Evolutionary conservation across 2,797 vertebrate species (phyloP).

Genomic region (Lacerta agilis): DNA sequence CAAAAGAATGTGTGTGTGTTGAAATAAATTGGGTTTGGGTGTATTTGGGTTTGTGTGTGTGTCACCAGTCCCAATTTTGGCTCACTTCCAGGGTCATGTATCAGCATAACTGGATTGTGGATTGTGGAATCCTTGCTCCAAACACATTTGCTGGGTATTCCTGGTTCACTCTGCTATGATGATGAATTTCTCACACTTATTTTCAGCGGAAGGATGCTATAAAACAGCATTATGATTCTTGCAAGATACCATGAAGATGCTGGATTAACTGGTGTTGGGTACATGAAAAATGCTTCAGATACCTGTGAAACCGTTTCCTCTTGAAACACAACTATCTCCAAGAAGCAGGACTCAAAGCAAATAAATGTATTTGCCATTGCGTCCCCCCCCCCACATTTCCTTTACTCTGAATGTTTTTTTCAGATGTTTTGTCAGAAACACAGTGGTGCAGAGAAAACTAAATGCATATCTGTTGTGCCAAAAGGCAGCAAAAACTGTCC

Average conservation of each 20-base stretch:
- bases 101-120: not conserved
- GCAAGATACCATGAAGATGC: conserved; percentile 23
- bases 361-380: conserved; percentile 46
- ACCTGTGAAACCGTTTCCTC: not conserved
- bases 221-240: conserved; percentile 53
- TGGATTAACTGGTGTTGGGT: conserved; percentile 13
- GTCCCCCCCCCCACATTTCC: conserved; percentile 13
- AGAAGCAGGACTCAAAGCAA: conserved; percentile 33
- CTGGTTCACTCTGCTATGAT: conserved; percentile 39
- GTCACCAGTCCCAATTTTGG: not conserved
- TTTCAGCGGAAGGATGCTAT: conserved; percentile 22
- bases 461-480: conserved; percentile 54
- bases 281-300: conserved; percentile 53
- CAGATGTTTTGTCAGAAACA: conserved; percentile 28
- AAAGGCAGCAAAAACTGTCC: conserved; percentile 22
- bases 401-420: conserved; percentile 62
- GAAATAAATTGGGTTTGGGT: not conserved
- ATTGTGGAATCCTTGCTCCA: not conserved
- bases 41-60: no score
- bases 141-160: conserved; percentile 30
- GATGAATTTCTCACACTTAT: conserved; percentile 34
- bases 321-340: conserved; percentile 31
- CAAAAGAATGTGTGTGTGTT: not conserved
- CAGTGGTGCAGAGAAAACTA: conserved; percentile 52
- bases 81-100: not conserved